Evolutionary conservation across 2,888 invertebrate genomes (phyloP).

Genomic region (Acheta domesticus): DNA sequence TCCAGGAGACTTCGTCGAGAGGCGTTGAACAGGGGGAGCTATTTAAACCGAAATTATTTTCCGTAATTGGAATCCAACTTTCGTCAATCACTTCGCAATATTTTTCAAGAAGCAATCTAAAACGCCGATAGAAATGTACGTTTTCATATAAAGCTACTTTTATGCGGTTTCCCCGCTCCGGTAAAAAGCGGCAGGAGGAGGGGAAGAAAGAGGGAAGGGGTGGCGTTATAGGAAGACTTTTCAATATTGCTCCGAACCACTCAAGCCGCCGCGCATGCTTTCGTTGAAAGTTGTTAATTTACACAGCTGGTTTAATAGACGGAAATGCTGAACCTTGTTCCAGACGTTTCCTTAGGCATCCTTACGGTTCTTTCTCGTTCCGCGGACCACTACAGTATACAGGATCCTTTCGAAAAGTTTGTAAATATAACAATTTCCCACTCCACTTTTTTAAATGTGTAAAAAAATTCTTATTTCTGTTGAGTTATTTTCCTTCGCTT

Average conservation of each 20-base stretch:
- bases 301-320: background rate
- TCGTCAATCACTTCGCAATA: conserved; percentile 20
- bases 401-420: too few species aligned
- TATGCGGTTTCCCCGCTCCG: background rate
- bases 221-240: background rate
- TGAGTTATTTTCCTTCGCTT: too few species aligned
- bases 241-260: background rate
- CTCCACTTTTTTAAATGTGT: too few species aligned
- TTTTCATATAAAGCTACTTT: conserved; percentile 23
- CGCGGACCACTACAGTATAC: too few species aligned
- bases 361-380: too few species aligned
- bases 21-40: background rate
- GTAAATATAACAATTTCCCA: too few species aligned
- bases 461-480: too few species aligned
- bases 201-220: background rate
- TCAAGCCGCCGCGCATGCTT: background rate
- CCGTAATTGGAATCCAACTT: conserved; percentile 10
- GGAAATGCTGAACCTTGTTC: background rate
- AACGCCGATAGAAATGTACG: conserved; percentile 27
- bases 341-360: conserved; percentile 21
- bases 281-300: conserved; percentile 3
- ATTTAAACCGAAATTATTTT: conserved; percentile 9
- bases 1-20: background rate
- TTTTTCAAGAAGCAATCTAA: conserved; percentile 27
- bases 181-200: background rate